Conservation (phyloP, 2,888 invertebrate genomes). For the Dicyrtoma fusca region DNA sequence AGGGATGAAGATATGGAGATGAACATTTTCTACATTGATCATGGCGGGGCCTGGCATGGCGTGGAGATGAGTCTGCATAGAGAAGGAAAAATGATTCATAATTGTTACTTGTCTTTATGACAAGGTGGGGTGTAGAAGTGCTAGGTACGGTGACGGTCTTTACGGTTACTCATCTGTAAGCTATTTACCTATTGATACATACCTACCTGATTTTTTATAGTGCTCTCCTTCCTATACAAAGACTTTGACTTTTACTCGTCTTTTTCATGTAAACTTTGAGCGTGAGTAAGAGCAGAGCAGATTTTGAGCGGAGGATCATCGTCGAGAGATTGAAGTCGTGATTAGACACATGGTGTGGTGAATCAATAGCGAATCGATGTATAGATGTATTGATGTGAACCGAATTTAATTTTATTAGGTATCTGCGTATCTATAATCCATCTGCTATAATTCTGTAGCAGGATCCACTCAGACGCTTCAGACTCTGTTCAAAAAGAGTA, state of each 20-base stretch:
- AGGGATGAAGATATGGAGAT: background rate
- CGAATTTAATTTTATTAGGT: slow-evolving; percentile 13
- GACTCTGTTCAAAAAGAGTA: too few species aligned
- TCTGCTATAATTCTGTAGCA: too few species aligned
- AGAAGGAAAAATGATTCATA: slow-evolving; percentile 18
- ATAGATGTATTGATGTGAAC: background rate
- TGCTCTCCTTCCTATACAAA: too few species aligned
- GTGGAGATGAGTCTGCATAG: background rate
- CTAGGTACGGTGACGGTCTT: background rate
- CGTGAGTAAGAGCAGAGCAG: slow-evolving; percentile 10
- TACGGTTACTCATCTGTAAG: too few species aligned
- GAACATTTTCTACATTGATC: background rate
- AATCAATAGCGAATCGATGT: background rate
- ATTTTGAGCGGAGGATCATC: background rate
- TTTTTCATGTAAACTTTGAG: background rate
- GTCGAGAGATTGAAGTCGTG: slow-evolving; percentile 12
- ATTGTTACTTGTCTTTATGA: slow-evolving; percentile 19
- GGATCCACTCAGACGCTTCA: too few species aligned
- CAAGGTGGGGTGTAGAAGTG: slow-evolving; percentile 2
- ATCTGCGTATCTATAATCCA: too few species aligned
- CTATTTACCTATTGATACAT: background rate
- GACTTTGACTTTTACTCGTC: slow-evolving; percentile 19
- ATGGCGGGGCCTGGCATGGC: background rate
- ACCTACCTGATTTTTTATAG: too few species aligned
- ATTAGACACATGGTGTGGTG: slow-evolving; percentile 20